Conservation (phyloP, 2,113 vertebrate species). For the Caranx melampygus region DNA sequence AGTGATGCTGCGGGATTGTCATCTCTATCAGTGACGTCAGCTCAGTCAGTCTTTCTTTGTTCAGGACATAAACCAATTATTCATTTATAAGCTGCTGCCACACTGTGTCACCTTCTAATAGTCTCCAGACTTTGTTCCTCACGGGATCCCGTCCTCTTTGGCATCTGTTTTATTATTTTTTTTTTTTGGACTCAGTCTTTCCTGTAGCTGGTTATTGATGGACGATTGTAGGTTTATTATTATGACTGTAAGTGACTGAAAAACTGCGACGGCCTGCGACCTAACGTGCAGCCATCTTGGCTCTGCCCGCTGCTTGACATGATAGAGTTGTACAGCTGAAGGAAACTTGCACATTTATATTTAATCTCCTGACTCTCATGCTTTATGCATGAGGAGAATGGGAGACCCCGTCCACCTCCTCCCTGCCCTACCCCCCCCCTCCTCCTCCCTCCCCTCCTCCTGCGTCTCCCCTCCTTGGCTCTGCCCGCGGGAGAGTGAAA, state of each 20-base stretch:
- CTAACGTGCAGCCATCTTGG: conserved; percentile 1
- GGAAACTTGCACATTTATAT: conserved; percentile 75
- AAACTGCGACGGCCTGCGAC: conserved; percentile 7
- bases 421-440: background rate
- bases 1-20: background rate
- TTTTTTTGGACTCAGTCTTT: background rate
- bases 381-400: conserved; percentile 76
- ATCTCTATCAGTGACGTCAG: background rate
- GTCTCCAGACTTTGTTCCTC: background rate
- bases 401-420: conserved; percentile 47
- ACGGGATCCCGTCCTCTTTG: background rate
- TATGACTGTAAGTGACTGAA: background rate
- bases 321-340: conserved; percentile 71
- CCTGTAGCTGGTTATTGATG: background rate
- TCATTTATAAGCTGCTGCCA: background rate
- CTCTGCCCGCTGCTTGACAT: conserved; percentile 51
- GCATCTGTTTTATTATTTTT: too few species aligned
- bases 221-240: background rate
- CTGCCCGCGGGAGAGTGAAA: conserved; percentile 48
- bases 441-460: background rate
- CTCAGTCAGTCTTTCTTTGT: background rate
- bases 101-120: background rate
- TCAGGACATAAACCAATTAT: background rate
- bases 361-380: conserved; percentile 75
- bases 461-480: background rate